Evolutionary conservation across 1,140 invertebrate genomes (phyloP), one percentile per base, ranked within the genome.

Genomic region (Aethina tumida): DNA sequence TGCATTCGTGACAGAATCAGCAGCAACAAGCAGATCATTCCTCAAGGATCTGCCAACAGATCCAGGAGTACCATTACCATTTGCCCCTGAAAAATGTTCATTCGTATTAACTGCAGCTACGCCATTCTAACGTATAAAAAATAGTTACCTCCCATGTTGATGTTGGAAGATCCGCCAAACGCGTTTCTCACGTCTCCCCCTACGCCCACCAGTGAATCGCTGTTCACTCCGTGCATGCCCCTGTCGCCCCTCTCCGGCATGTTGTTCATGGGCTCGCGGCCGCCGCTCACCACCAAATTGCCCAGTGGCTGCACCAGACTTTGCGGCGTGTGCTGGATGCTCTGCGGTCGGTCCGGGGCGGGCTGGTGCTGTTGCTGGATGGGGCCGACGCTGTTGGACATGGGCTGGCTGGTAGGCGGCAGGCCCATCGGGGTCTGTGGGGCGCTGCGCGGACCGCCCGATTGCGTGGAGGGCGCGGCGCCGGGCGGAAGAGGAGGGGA

Each of bases 1-100:
- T 29, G 91, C 91, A 68, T 90, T 91, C 31, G 91, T 95, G 34
- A 95, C 90, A 31, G 88, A 94, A 66, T 97, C 90, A 34, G 91
- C 90, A 28, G 92, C 89, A 53, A 90, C 82, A 42, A 93, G 69
- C 21, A 93, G 70, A 66, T 94, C 87, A 58, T 86, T 88, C 50
- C 83, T 68, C 39, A 86, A 68, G 43, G 76, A 81, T 52, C 80
- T 66, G 52, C 75, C 75, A 64, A 69, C 60, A 17, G 64, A 54
- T 34, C 62, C 53, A 43, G 60, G 52, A 13, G 57, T 60, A 18
- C 55, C 56, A 31, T 60, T 62, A 1, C 58, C 60, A 41, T 62
- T 62, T 9, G 49, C 49, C 13, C 53, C 54, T 50, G 19, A 39
- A 44, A 44, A 20, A 21, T n/a, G n/a, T n/a, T 30, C 1, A 17